phyloP scores from a whole-genome alignment of 2,113 vertebrate species.

The Callocephalon fimbriatum region DNA sequence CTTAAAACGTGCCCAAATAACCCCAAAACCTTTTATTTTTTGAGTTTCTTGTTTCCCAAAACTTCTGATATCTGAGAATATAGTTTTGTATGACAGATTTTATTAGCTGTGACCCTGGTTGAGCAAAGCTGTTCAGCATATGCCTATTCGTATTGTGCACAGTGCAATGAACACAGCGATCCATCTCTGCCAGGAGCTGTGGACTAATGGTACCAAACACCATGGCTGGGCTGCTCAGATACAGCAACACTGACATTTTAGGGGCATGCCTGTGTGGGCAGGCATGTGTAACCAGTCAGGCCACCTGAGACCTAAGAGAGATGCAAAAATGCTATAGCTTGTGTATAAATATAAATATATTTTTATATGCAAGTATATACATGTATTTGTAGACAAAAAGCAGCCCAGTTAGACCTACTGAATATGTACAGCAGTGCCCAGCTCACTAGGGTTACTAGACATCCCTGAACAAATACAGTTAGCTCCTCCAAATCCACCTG shows the following conservation, averaged over 20 bases:
- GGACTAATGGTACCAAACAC: neutral
- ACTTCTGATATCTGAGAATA: neutral
- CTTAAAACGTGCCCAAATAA: neutral
- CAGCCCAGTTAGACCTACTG: neutral
- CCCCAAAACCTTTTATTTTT: neutral
- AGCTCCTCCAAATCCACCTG: slow-evolving; percentile 34
- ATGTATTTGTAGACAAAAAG: neutral
- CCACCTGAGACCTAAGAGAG: neutral
- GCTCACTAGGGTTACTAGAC: neutral
- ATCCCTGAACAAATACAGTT: slow-evolving; percentile 8
- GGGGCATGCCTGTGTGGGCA: neutral
- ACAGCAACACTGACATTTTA: neutral
- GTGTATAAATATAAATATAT: neutral
- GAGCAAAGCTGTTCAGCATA: neutral
- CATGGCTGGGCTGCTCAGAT: neutral
- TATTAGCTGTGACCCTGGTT: neutral
- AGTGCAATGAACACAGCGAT: neutral
- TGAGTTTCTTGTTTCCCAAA: neutral
- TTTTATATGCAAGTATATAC: neutral
- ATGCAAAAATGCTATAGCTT: neutral
- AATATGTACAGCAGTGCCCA: neutral
- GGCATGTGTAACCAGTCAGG: rapidly evolving
- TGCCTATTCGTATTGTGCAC: neutral
- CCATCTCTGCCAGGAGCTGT: neutral
- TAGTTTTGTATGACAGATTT: neutral